Conservation (phyloP, 2,113 vertebrate species). For the Mustelus asterias region DNA sequence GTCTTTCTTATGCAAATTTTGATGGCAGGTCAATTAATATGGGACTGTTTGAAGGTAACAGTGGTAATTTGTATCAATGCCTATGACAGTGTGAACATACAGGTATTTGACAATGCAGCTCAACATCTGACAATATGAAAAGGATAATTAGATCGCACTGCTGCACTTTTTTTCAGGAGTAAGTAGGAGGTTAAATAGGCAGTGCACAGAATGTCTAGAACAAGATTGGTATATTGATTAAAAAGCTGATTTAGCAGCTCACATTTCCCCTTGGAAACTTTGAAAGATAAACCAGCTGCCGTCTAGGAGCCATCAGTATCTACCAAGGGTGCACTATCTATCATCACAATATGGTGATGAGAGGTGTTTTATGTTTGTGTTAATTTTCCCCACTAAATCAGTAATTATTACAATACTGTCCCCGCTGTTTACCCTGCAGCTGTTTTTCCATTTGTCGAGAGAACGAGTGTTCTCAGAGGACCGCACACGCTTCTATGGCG, state of each 20-base stretch:
- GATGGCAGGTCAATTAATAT: slow-evolving; percentile 63
- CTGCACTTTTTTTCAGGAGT: slow-evolving; percentile 52
- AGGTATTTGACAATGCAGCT: slow-evolving; percentile 46
- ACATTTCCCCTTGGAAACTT: slow-evolving; percentile 71
- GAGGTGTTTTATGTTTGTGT: slow-evolving; percentile 99
- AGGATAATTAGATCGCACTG: slow-evolving; percentile 47
- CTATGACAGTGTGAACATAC: slow-evolving; percentile 50
- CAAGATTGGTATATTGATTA: slow-evolving; percentile 98
- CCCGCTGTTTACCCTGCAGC: slow-evolving; percentile 97
- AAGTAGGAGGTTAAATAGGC: slow-evolving; percentile 70
- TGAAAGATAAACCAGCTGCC: slow-evolving; percentile 96
- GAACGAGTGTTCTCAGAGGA: slow-evolving; percentile 98
- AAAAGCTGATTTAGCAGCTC: slow-evolving; percentile 90
- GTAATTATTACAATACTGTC: slow-evolving; percentile 99
- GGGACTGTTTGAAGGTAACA: slow-evolving; percentile 40
- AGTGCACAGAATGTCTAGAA: slow-evolving; percentile 73
- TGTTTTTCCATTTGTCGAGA: slow-evolving; percentile 99
- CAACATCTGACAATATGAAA: slow-evolving; percentile 44
- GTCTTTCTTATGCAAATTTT: slow-evolving; percentile 53
- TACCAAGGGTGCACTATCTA: slow-evolving; percentile 87
- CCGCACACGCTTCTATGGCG: slow-evolving; percentile 96
- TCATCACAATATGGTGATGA: slow-evolving; percentile 99
- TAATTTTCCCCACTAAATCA: slow-evolving; percentile 99
- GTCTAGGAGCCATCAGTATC: slow-evolving; percentile 77
- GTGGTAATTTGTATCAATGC: slow-evolving; percentile 47